These are phyloP conservation scores for Syngnathus floridae DNA, from an alignment of 2,113 vertebrate genomes.

Conservation along the genomic window DNA sequence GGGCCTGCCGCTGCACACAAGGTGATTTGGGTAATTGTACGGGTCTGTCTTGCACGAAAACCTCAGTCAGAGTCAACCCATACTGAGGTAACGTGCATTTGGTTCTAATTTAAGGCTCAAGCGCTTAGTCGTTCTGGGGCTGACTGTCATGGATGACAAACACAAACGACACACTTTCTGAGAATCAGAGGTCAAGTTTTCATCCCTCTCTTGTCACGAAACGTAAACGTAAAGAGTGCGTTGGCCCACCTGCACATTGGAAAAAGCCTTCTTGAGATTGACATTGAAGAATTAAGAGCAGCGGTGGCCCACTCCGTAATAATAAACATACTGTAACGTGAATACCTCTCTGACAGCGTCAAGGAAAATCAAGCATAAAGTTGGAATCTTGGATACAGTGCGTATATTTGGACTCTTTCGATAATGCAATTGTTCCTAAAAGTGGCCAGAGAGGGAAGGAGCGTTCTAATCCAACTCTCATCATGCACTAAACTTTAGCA, in stretches of 20 bases:
- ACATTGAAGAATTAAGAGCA: background rate
- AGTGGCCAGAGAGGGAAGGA: background rate
- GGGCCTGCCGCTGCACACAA: background rate
- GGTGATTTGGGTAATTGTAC: background rate
- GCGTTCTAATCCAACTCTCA: background rate
- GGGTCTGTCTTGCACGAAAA: background rate
- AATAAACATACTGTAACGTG: background rate
- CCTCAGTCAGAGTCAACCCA: background rate
- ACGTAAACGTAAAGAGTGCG: conserved; percentile 1
- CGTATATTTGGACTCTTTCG: background rate
- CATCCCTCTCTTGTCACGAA: conserved; percentile 17
- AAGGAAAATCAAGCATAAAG: background rate
- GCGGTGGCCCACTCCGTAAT: background rate
- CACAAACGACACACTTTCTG: background rate
- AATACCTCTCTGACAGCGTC: background rate
- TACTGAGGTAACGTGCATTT: background rate
- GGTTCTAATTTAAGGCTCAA: background rate
- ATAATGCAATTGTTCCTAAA: background rate
- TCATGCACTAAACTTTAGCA: background rate
- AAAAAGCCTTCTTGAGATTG: background rate
- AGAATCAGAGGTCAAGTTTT: background rate
- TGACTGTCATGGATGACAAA: background rate
- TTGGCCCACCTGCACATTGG: background rate
- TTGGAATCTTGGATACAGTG: background rate
- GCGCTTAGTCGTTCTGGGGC: background rate